These are phyloP conservation scores for Phortica magna DNA, from an alignment of 2,888 invertebrate genomes.

Conservation along the genomic window DNA sequence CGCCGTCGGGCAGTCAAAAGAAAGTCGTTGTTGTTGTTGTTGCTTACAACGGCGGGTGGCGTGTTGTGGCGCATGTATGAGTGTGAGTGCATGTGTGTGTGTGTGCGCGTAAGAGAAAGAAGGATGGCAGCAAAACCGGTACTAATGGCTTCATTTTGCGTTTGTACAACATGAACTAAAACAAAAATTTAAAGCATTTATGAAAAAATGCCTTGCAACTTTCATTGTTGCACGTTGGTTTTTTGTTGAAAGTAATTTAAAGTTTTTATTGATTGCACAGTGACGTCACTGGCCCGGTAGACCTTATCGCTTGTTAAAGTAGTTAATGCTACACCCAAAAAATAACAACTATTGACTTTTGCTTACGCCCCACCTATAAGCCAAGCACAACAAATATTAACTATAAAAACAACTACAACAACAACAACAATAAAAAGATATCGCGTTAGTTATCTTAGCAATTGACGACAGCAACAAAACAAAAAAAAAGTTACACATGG, in stretches of 20 bases:
- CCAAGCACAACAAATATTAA: conserved; percentile 46
- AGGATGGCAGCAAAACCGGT: conserved; percentile 16
- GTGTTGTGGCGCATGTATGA: neutral
- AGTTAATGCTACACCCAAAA: neutral
- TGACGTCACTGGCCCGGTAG: too few species aligned
- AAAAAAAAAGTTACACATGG: conserved; percentile 53
- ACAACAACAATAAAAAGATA: conserved; percentile 24
- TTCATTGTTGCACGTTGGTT: conserved; percentile 41
- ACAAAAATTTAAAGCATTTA: conserved; percentile 15
- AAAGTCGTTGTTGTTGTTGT: conserved; percentile 45
- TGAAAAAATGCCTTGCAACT: neutral
- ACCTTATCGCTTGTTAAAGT: too few species aligned
- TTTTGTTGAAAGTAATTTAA: too few species aligned
- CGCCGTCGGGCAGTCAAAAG: conserved; percentile 52
- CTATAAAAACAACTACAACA: conserved; percentile 9
- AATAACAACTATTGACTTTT: neutral
- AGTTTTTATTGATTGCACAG: too few species aligned
- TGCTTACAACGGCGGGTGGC: neutral
- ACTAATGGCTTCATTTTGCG: conserved; percentile 19
- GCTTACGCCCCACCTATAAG: conserved; percentile 25
- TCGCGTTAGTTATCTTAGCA: neutral
- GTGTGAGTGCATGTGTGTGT: neutral
- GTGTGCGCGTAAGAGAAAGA: neutral
- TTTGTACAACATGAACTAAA: neutral
- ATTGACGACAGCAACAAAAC: conserved; percentile 6